Evolutionary conservation across 2,888 invertebrate species (phyloP).

Genomic region (Charanyca ferruginea): DNA sequence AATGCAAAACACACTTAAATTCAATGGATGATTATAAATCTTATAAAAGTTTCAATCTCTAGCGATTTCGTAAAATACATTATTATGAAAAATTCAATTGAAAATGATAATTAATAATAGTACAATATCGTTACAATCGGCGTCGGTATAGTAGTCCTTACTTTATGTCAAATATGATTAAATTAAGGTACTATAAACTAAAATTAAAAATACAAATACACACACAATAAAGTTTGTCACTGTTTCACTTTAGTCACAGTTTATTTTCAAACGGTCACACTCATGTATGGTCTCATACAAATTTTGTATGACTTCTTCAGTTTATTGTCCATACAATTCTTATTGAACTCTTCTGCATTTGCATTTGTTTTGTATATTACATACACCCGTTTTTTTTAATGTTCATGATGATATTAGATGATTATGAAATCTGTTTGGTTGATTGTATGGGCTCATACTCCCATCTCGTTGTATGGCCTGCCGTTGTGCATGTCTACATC

Average conservation of each 20-base stretch:
- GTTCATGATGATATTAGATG: conserved; percentile 18
- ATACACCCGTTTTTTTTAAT: conserved; percentile 27
- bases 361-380: conserved; percentile 28
- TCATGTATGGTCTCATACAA: conserved; percentile 33
- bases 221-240: conserved; percentile 55
- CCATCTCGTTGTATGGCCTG: conserved; percentile 85
- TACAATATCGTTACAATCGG: not conserved
- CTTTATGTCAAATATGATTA: conserved; percentile 10
- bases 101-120: not conserved
- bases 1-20: conserved; percentile 1
- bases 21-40: conserved; percentile 5
- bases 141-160: conserved; percentile 7
- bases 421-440: conserved; percentile 26
- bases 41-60: conserved; percentile 4
- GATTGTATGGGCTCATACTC: conserved; percentile 73
- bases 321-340: conserved; percentile 10
- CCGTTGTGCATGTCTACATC: conserved; percentile 80
- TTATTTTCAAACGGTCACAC: conserved; percentile 56
- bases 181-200: conserved; percentile 40
- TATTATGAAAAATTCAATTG: not conserved
- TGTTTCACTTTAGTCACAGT: conserved; percentile 55
- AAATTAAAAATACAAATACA: conserved; percentile 52
- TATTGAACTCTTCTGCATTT: conserved; percentile 1
- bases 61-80: too few species aligned
- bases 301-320: conserved; percentile 18